Evolutionary conservation across 2,888 invertebrate species (phyloP), one percentile per base, ranked within the genome.

Genomic region (Stenurella melanura): DNA sequence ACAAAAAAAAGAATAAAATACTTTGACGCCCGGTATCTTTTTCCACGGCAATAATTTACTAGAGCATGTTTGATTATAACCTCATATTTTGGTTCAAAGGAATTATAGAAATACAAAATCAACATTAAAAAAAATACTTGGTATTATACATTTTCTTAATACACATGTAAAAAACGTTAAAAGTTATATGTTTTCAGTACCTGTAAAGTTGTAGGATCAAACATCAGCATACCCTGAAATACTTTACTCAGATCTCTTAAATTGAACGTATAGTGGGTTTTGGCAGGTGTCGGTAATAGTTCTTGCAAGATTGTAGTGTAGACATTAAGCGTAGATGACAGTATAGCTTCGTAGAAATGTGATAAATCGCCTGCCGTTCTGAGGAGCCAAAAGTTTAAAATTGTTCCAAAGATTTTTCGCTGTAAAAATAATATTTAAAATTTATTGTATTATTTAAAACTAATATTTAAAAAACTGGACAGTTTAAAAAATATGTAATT

Each of bases 191-290:
- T 50, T 50, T 15, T n/a, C n/a, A 50, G 4, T 85, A 95, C 95
- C 87, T 91, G 88, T 58, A 95, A 89, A 26, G 89, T 87, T 63
- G 90, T 90, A 0, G 95, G 92, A 1, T 94, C 93, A 82, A 94
- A 91, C 92, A 96, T 94, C 50, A 96, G 89, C 0, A 96, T 92
- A 1, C 96, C 96, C 90, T 95, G 94, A 86, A 96, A 95, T 18
- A 97, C 95, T 84, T 96, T 93, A 75, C 96, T 94, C 78, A 97
- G 92, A 88, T 97, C 97, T 18, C 97, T 90, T 83, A 97, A 88
- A 89, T 97, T 97, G 89, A 97, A 97, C 0, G 96, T 95, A 85
- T 97, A 97, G 89, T 97, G 97, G 0, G 96, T 96, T 88, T 97
- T 97, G 21, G 95, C 92, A 0, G 97, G 97, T 0, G 97, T 97